A percentile compares a stretch with the other conserved stretches of the same genome.
Evolutionary conservation across 2,113 vertebrate genomes (phyloP).

Genomic region (Elaphurus davidianus): DNA sequence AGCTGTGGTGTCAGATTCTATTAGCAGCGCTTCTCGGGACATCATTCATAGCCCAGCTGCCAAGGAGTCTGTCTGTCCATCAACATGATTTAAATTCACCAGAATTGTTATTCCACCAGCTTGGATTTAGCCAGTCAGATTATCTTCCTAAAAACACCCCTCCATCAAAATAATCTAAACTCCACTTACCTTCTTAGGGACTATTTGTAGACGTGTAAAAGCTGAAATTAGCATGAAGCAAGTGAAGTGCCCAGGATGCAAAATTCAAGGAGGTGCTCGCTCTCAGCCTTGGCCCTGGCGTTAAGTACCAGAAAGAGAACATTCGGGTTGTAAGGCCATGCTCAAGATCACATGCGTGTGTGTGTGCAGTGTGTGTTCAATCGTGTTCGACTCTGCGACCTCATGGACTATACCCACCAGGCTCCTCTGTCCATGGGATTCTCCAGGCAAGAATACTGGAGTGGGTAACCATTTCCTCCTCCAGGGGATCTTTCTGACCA

Average conservation of each 20-base stretch:
- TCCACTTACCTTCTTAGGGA: background rate
- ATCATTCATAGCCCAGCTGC: background rate
- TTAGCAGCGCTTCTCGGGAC: background rate
- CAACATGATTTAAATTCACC: background rate
- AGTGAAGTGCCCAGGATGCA: background rate
- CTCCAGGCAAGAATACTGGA: background rate
- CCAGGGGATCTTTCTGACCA: background rate
- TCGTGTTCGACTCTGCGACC: fast-evolving
- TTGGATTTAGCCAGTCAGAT: background rate
- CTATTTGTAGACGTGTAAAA: background rate
- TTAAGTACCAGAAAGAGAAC: background rate
- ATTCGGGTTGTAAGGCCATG: background rate
- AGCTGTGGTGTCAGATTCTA: background rate
- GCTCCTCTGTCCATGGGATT: background rate
- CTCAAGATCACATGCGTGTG: background rate
- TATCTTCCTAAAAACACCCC: background rate
- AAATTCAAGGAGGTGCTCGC: background rate
- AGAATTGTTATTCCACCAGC: background rate
- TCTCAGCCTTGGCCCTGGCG: background rate
- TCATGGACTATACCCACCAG: background rate
- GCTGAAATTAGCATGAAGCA: background rate
- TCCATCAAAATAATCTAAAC: background rate
- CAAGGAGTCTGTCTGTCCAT: background rate
- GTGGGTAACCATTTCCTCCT: background rate
- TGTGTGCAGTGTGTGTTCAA: background rate